phyloP scores from a whole-genome alignment of 2,113 vertebrate species.

The Glaucidium brasilianum region DNA sequence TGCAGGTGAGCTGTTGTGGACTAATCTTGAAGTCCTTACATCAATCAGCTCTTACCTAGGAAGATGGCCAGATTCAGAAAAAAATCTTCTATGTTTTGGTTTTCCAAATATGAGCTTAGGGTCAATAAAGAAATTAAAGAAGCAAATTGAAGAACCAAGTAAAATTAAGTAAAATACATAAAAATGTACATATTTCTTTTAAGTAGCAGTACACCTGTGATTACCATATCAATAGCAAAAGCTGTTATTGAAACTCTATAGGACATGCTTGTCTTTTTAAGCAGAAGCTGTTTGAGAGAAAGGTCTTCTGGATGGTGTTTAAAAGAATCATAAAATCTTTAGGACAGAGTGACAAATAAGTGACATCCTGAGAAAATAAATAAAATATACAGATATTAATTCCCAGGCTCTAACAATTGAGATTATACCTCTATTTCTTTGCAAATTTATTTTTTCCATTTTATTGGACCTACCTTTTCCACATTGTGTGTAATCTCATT shows the following conservation, averaged over 20 bases:
- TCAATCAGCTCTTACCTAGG: neutral
- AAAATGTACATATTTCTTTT: neutral
- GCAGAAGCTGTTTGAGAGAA: neutral
- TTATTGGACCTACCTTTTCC: neutral
- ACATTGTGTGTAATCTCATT: neutral
- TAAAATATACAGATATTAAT: neutral
- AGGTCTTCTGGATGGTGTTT: neutral
- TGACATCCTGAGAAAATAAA: neutral
- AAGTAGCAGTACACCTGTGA: neutral
- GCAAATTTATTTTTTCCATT: neutral
- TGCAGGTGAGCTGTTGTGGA: neutral
- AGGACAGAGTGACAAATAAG: neutral
- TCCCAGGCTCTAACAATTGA: neutral
- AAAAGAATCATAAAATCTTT: neutral
- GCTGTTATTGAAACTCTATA: neutral
- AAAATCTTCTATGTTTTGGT: neutral
- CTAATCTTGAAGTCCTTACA: neutral
- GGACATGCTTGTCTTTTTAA: neutral
- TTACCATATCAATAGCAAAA: neutral
- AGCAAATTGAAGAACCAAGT: neutral
- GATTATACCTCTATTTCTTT: neutral
- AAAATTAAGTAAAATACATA: neutral
- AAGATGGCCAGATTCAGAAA: neutral
- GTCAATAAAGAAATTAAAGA: neutral
- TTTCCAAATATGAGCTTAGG: neutral